Evolutionary conservation across 2,113 vertebrate genomes (phyloP).

Genomic region (Semnornis frantzii): DNA sequence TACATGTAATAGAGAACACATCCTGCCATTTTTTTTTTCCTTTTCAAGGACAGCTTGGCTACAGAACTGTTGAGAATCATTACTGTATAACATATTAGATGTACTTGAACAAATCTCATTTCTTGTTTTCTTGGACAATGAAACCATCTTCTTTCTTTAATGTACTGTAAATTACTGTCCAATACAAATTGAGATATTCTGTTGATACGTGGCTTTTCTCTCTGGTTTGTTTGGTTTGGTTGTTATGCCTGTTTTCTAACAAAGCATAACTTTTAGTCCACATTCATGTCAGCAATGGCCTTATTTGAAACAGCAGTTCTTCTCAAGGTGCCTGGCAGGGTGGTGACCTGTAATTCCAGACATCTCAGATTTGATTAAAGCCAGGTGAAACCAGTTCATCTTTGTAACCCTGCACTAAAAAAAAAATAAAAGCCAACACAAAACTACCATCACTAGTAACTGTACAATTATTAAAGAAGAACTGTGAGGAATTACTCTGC

Average conservation of each 20-base stretch:
- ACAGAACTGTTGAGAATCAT: background rate
- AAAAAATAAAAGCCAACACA: background rate
- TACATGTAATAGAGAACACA: background rate
- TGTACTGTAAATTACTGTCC: background rate
- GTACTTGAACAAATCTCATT: conserved; percentile 19
- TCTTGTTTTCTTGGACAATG: conserved; percentile 7
- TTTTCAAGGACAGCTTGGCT: conserved; percentile 1
- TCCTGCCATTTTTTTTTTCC: background rate
- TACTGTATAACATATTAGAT: conserved; percentile 19
- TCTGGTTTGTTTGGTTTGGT: conserved; percentile 44
- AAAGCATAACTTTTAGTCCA: conserved; percentile 38
- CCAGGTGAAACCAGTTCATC: conserved; percentile 58
- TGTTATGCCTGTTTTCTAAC: conserved; percentile 54
- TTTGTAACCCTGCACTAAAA: background rate
- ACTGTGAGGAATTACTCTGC: background rate
- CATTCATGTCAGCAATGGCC: conserved; percentile 38
- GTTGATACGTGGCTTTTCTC: conserved; percentile 36
- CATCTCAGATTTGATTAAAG: conserved; percentile 59
- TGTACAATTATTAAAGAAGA: background rate
- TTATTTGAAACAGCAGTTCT: conserved; percentile 59
- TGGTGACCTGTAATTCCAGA: conserved; percentile 42
- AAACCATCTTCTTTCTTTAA: background rate
- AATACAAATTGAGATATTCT: conserved; percentile 37
- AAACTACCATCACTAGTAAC: background rate
- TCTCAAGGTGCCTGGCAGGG: conserved; percentile 49